Conservation (phyloP, 2,888 invertebrate species). For the Mycalesis mineus region DNA sequence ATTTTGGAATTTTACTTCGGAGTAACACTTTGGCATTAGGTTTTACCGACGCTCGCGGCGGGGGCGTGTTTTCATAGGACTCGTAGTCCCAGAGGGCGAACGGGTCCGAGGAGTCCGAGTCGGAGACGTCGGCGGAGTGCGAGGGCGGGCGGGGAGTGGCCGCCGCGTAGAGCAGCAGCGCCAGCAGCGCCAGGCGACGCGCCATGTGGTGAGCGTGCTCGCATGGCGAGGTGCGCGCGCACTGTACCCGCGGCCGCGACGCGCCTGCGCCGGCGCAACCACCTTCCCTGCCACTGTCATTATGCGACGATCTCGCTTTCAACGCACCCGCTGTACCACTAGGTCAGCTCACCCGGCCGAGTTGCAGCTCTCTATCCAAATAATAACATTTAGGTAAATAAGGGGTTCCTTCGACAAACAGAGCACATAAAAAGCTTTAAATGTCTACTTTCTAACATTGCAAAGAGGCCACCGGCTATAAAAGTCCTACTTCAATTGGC, state of each 20-base stretch:
- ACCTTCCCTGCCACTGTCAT: conserved; percentile 61
- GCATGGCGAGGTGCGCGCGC: conserved; percentile 76
- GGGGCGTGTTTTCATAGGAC: conserved; percentile 49
- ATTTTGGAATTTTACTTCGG: conserved; percentile 53
- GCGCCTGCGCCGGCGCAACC: conserved; percentile 47
- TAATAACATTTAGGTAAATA: background rate
- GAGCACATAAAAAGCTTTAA: background rate
- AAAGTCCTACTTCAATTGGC: no score
- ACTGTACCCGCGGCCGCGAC: conserved; percentile 54
- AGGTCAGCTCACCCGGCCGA: conserved; percentile 54
- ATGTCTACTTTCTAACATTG: background rate
- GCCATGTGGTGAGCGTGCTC: conserved; percentile 73
- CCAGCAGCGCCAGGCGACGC: conserved; percentile 76
- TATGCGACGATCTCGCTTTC: conserved; percentile 66
- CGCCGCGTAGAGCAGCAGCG: conserved; percentile 61
- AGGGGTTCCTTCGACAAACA: background rate
- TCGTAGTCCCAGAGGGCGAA: conserved; percentile 62
- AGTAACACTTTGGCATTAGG: conserved; percentile 54
- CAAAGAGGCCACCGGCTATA: background rate
- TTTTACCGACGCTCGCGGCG: conserved; percentile 39
- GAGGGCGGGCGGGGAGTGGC: conserved; percentile 49
- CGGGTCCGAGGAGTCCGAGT: conserved; percentile 57
- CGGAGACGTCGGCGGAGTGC: conserved; percentile 41
- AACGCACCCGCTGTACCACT: conserved; percentile 53
- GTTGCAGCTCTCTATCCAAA: conserved; percentile 36